These are phyloP conservation scores for Ptychobarbus kaznakovi DNA, from an alignment of 2,797 vertebrate species.

Conservation along the genomic window DNA sequence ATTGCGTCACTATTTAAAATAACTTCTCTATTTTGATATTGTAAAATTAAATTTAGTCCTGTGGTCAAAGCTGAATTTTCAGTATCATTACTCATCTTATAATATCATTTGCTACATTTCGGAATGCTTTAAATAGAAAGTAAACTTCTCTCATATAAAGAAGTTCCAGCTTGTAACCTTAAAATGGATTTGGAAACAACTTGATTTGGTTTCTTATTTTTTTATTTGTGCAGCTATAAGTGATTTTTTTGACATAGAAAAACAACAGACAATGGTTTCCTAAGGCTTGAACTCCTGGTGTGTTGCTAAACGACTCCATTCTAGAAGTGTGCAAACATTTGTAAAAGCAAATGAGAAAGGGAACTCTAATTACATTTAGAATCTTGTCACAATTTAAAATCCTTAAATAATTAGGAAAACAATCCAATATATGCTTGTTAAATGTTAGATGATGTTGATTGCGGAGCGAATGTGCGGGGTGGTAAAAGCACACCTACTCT, in stretches of 20 bases:
- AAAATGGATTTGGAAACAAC: constrained; percentile 27
- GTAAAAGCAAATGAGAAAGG: constrained; percentile 44
- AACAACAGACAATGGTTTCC: constrained; percentile 47
- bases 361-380: constrained; percentile 32
- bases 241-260: constrained; percentile 42
- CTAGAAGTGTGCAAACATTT: constrained; percentile 32
- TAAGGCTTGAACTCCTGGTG: constrained; percentile 34
- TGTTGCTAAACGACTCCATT: constrained; percentile 26
- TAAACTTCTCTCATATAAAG: not conserved
- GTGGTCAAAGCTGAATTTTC: not conserved
- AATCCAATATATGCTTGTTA: constrained; percentile 14
- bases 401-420: constrained; percentile 9
- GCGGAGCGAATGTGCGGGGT: not conserved
- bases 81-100: not conserved
- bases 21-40: not conserved
- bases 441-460: not conserved
- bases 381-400: constrained; percentile 35
- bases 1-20: not conserved
- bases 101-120: not conserved
- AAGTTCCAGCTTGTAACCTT: not conserved
- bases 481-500: constrained; percentile 31
- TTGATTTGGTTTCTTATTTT: not conserved
- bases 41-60: not conserved
- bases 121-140: not conserved
- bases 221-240: constrained; percentile 41